These are phyloP conservation scores for Amphilophus citrinellus DNA, from an alignment of 2,113 vertebrate genomes.

Conservation along the genomic window DNA sequence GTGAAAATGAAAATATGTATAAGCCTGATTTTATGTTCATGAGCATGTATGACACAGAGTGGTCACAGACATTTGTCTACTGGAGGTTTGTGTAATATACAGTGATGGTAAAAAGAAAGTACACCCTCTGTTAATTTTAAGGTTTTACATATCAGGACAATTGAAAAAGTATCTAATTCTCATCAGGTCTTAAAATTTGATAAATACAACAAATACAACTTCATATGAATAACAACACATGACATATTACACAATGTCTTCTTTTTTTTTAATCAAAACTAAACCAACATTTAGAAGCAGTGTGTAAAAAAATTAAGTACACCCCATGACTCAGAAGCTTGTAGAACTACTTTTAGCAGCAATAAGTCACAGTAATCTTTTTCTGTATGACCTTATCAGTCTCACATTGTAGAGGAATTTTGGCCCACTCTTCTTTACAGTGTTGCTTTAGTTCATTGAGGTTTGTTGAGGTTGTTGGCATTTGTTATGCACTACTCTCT, in stretches of 20 bases:
- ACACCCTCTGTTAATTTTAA: not conserved
- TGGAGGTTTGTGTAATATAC: not conserved
- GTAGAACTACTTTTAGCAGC: not conserved
- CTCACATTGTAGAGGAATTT: not conserved
- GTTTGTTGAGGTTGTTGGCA: too few species aligned
- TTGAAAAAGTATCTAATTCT: not conserved
- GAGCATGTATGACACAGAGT: not conserved
- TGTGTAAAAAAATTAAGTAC: not conserved
- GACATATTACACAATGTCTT: not conserved
- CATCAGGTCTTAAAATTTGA: not conserved
- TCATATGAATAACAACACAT: not conserved
- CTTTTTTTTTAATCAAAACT: not conserved
- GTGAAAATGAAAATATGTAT: slow-evolving; percentile 42
- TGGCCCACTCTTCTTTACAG: not conserved
- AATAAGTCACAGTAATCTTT: not conserved
- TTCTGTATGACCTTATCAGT: not conserved
- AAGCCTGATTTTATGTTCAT: not conserved
- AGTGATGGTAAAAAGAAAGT: not conserved
- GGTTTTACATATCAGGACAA: not conserved
- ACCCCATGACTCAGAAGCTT: not conserved
- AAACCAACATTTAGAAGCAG: not conserved
- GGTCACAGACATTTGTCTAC: not conserved
- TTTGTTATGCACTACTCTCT: too few species aligned
- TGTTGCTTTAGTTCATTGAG: not conserved
- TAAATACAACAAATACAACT: not conserved